Percentiles rank a stretch among this genome's conserved stretches.
Conservation (phyloP, 1,140 invertebrate genomes). For the Tetraneura akinire region DNA sequence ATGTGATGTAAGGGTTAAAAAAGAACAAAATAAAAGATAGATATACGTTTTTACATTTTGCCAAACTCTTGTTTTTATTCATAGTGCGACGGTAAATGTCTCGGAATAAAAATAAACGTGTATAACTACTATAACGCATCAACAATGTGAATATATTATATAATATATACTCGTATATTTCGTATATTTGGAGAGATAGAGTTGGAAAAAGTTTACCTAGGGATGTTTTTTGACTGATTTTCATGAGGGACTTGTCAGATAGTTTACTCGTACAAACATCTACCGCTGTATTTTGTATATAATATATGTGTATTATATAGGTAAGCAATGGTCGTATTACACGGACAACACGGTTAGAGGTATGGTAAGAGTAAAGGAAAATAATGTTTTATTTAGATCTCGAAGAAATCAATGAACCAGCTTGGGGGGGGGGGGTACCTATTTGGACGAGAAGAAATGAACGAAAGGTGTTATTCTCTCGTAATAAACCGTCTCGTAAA, state of each 20-base stretch:
- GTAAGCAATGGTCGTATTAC: not conserved
- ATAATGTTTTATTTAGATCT: no score
- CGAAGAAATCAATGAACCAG: no score
- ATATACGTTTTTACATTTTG: not conserved
- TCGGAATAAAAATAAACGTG: slow-evolving; percentile 17
- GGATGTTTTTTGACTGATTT: slow-evolving; percentile 21
- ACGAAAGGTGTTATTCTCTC: no score
- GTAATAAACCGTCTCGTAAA: not conserved
- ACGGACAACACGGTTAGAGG: not conserved
- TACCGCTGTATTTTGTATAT: not conserved
- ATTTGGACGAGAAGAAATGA: no score
- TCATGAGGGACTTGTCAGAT: not conserved
- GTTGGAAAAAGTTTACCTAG: not conserved
- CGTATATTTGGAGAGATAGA: not conserved
- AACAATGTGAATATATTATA: not conserved
- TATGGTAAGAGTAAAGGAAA: no score
- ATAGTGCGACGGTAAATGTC: slow-evolving; percentile 24
- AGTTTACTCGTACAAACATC: not conserved
- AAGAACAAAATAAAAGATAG: not conserved
- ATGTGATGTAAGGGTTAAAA: not conserved
- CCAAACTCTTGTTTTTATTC: no score
- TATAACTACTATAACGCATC: slow-evolving; percentile 1
- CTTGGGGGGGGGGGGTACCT: no score
- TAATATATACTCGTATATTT: not conserved
- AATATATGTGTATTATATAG: not conserved